Base-by-base conservation (phyloP, 2,888 invertebrate species). In the Euclidia mi region DNA sequence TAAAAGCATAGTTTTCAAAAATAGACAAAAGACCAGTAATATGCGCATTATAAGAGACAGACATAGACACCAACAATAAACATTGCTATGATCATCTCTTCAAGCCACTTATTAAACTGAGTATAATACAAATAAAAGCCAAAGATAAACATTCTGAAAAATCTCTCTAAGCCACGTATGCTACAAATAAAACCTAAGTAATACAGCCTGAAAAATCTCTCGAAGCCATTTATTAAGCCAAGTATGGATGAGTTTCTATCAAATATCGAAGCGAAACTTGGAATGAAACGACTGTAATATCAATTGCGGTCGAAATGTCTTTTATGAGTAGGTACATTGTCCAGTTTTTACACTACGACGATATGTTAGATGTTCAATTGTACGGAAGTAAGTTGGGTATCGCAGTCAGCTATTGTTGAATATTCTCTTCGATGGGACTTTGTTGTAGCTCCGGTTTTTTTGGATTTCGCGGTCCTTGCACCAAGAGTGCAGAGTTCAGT, bases 301-400 rank as follows among this genome's bases (percentile, higher is more conserved):
- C 69, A 61, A 53, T 51, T 69, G 62, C 73, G 73, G 75, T 76
- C 68, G 18, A 83, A 79, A 76, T 76, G 78, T 68, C 65, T 75
- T 41, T 71, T 75, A 78, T 66, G 75, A 77, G 63, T 71, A n/a
- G n/a, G n/a, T n/a, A 81, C 80, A 80, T 84, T 81, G 85, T 82
- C 84, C 85, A 82, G 81, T 85, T 87, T 87, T 85, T 86, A 81
- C 75, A 71, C 72, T 58, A 66, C 71, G 68, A 57, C 82, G 73
- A 86, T 90, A 88, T 79, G 82, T 91, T 88, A 81, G 78, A 75
- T 58, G 85, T 82, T 85, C 89, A 91, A 91, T 92, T 89, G 91
- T 84, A 82, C 74, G 90, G 88, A 90, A 92, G 81, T 81, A 87
- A 89, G 83, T 84, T 65, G 72, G 76, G 75, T 83, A 79, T n/a